phyloP scores from a whole-genome alignment of 1,140 invertebrate species.

The Drosophila kepulauana region DNA sequence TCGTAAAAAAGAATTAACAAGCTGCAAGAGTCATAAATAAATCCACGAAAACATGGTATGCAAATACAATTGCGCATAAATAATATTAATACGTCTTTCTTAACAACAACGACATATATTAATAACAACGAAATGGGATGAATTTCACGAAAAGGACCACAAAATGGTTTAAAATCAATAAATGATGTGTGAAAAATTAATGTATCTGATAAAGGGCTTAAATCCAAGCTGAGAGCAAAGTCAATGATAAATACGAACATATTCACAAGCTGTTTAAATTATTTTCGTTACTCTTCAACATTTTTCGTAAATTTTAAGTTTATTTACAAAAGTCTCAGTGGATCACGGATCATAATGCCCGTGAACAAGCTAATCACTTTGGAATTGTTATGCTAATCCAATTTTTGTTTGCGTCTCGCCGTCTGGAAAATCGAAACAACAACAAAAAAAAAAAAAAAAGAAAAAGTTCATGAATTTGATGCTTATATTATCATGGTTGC shows the following conservation, averaged over 20 bases:
- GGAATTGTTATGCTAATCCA: constrained; percentile 3
- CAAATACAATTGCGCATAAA: constrained; percentile 54
- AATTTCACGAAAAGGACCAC: constrained; percentile 22
- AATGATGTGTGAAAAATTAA: constrained; percentile 66
- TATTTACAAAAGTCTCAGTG: background rate
- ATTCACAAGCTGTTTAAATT: background rate
- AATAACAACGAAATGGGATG: constrained; percentile 28
- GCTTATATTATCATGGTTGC: constrained; percentile 1
- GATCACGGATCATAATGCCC: background rate
- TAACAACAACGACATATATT: constrained; percentile 43
- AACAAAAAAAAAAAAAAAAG: background rate
- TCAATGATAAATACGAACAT: background rate
- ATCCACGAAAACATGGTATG: constrained; percentile 51
- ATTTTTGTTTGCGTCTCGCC: constrained; percentile 1
- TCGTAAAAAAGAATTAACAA: constrained; percentile 63
- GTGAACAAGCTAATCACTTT: constrained; percentile 5
- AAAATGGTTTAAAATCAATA: constrained; percentile 61
- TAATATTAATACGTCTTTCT: constrained; percentile 56
- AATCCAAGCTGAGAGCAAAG: background rate
- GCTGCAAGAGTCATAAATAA: constrained; percentile 70
- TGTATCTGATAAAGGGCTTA: constrained; percentile 31
- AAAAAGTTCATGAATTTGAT: constrained; percentile 1
- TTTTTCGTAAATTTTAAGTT: background rate
- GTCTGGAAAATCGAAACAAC: constrained; percentile 3
- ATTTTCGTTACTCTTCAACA: background rate